Percentiles rank a stretch among this genome's conserved stretches.
Conservation (phyloP, 2,797 vertebrate species). For the Botia almorhae region DNA sequence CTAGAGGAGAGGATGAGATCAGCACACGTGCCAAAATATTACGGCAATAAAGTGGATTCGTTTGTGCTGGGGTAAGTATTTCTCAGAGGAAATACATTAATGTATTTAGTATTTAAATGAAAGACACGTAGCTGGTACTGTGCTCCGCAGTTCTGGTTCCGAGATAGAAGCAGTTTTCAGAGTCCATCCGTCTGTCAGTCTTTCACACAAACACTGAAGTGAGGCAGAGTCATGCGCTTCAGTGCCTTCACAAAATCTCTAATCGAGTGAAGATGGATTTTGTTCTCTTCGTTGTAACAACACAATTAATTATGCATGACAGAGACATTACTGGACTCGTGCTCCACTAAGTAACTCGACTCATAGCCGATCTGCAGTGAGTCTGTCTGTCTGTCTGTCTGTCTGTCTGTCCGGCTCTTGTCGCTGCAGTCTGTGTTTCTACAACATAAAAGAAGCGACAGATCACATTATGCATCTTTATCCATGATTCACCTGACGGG, state of each 20-base stretch:
- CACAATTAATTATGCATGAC: constrained; percentile 99
- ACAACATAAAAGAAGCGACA: too few species aligned
- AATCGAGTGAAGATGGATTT: constrained; percentile 99
- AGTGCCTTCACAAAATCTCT: constrained; percentile 85
- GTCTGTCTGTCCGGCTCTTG: too few species aligned
- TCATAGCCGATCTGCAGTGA: too few species aligned
- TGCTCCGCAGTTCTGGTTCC: too few species aligned
- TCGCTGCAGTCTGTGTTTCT: too few species aligned
- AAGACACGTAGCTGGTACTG: not conserved
- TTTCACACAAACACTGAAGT: constrained; percentile 35
- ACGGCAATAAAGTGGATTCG: not conserved
- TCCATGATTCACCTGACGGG: too few species aligned
- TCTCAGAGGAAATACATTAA: not conserved
- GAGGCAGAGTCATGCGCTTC: constrained; percentile 81
- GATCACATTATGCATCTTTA: too few species aligned
- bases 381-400: too few species aligned
- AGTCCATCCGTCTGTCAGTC: not conserved
- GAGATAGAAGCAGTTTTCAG: not conserved
- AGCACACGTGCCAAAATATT: not conserved
- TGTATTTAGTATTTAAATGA: not conserved
- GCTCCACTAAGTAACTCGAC: constrained; percentile 76
- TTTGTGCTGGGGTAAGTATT: not conserved
- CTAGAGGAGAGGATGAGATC: not conserved
- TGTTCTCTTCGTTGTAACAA: constrained; percentile 85
- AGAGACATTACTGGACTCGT: constrained; percentile 86